These are phyloP conservation scores for Drosophila flavopinicola DNA, from an alignment of 2,888 invertebrate genomes.

Conservation along the genomic window DNA sequence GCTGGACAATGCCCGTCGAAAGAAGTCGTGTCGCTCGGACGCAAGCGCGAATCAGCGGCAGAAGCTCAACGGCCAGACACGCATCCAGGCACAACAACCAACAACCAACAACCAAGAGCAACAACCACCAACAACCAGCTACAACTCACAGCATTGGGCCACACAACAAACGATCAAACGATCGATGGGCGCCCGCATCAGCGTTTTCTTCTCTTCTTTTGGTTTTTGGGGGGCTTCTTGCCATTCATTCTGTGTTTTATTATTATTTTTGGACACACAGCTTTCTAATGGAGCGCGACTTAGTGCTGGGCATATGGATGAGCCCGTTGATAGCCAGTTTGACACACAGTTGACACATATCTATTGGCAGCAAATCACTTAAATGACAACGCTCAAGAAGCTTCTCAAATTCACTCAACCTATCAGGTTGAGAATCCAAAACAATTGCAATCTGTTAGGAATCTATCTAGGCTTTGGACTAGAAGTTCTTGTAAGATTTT, in stretches of 20 bases:
- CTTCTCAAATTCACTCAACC: not conserved
- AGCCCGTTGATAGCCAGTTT: slow-evolving; percentile 42
- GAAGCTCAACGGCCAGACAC: slow-evolving; percentile 57
- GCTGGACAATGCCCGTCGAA: slow-evolving; percentile 46
- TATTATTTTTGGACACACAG: slow-evolving; percentile 41
- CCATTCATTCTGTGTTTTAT: slow-evolving; percentile 7
- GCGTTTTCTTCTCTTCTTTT: too few relatives aligned
- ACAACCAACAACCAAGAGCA: slow-evolving; percentile 3
- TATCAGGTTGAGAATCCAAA: slow-evolving; percentile 5
- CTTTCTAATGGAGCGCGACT: slow-evolving; percentile 78
- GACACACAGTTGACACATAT: slow-evolving; percentile 65
- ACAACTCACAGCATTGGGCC: slow-evolving; percentile 33
- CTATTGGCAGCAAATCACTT: slow-evolving; percentile 60
- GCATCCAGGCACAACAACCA: slow-evolving; percentile 43
- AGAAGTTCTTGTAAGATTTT: too few relatives aligned
- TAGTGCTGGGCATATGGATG: slow-evolving; percentile 59
- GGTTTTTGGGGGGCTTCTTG: slow-evolving; percentile 32
- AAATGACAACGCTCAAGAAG: slow-evolving; percentile 45
- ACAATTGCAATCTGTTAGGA: not conserved
- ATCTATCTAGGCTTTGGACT: too few relatives aligned
- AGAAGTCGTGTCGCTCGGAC: slow-evolving; percentile 65
- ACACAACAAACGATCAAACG: slow-evolving; percentile 43
- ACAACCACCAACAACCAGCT: slow-evolving; percentile 10
- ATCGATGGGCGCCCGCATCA: slow-evolving; percentile 67
- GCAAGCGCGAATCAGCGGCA: slow-evolving; percentile 56